Base-by-base conservation (phyloP, 2,888 invertebrate species). In the Trichopria drosophilae region DNA sequence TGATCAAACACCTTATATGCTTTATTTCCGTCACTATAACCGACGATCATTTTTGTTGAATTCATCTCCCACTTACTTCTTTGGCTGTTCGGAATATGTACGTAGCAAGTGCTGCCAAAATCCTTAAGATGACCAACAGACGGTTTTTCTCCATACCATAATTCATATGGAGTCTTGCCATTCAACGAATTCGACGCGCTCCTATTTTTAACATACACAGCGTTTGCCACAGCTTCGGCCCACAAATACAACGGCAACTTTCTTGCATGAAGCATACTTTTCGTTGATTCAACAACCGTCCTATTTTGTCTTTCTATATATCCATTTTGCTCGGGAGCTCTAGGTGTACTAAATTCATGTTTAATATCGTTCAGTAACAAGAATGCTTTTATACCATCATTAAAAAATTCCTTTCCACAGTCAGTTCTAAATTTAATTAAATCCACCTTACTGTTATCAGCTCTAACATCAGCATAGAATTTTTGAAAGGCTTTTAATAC, bases 1-100 rank as follows among this genome's bases (percentile, higher is more conserved):
- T 61, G 61, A 40, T 61, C 58, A 52, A 53, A 62, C 10, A 60
- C 55, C 26, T 62, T 63, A 20, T 68, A 67, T n/a, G 67, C 68
- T 6, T 51, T 58, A 10, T 63, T 52, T 2, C 61, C 59, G 6
- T 55, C 58, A 7, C 41, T 53, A 63, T 71, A 70, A 1, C 69
- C 68, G 10, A 71, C 58, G 28, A 67, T 51, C 59, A 28, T 48
- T 59, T 51, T 40, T 43, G 50, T 40, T 2, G 48, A 36, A 39
- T 60, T 61, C 3, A 41, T 23, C 18, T 55, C 47, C 45, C 55
- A 57, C 32, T 60, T 60, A 16, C 19, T 42, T 20, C 42, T 42
- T n/a, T 31, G 42, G 2, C 15, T 23, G 16, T 54, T 52, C 2
- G 50, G 45, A 24, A 55, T 31, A 13, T 55, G 54, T n/a, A n/a